Evolutionary conservation across 1,140 invertebrate genomes (phyloP).

Genomic region (Panagrolaimus sp.): DNA sequence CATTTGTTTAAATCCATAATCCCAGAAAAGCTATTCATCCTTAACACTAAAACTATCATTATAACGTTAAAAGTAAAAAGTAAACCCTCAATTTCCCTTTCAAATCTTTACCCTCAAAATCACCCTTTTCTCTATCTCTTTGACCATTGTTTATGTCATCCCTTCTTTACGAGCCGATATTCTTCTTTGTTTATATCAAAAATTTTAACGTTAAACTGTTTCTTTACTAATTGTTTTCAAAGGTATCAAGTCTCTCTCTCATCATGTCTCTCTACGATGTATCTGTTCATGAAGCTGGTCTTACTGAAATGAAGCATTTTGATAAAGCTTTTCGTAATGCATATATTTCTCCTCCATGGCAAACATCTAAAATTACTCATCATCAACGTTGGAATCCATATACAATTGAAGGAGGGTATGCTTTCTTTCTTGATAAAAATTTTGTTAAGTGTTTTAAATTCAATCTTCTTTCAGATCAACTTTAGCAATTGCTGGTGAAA

Average conservation of each 20-base stretch:
- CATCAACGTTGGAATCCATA: conserved; percentile 51
- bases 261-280: background rate
- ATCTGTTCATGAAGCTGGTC: conserved; percentile 6
- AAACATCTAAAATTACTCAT: conserved; percentile 22
- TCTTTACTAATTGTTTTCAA: background rate
- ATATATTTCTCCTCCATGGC: conserved; percentile 35
- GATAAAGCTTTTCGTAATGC: conserved; percentile 37
- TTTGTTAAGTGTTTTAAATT: background rate
- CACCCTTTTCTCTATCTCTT: no score
- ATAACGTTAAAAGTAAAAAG: no score
- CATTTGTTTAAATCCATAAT: conserved; percentile 6
- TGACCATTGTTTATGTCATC: background rate
- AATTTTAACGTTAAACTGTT: background rate
- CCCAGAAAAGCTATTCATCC: background rate
- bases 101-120: no score
- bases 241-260: background rate
- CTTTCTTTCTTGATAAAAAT: conserved; percentile 5
- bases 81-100: no score
- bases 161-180: background rate
- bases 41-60: no score
- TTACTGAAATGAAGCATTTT: conserved; percentile 29
- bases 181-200: background rate
- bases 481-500: conserved; percentile 79
- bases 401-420: conserved; percentile 47
- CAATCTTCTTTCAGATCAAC: conserved; percentile 58